Base-by-base conservation (phyloP, 1,140 invertebrate species). In the Vanessa atalanta region DNA sequence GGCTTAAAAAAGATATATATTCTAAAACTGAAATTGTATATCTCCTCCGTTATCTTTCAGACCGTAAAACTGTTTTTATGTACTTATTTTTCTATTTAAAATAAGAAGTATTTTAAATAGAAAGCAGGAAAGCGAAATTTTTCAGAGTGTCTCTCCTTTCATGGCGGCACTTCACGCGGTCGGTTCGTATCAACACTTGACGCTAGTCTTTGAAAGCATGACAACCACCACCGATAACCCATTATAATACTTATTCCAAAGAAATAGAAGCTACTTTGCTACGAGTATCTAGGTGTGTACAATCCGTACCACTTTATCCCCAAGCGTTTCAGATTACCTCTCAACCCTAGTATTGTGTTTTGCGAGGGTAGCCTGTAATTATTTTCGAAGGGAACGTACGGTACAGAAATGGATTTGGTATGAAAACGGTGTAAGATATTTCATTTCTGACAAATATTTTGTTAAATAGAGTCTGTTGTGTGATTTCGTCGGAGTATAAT, bases 291-390 rank as follows among this genome's bases (percentile, higher is more conserved):
- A 23, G 16, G n/a, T 31, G 26, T 67, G 50, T n/a, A 60, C 15
- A 13, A 23, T 69, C 31, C 9, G 16, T 16, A 67, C 16, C 65
- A 53, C 31, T 55, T 68, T 9, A 47, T 47, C 51, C 37, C 37
- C 67, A 63, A 70, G 37, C 53, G 72, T 74, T 68, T 72, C 65
- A 53, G 60, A 61, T 61, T 61, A 66, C 65, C 65, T 37, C 70
- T 70, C 57, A 43, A 57, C 65, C 72, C 65, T 47, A 16, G 23
- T 65, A 72, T 73, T 73, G 71, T 68, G 31, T 75, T 70, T 66
- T 57, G 51, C 65, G 63, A 72, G 74, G 74, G 74, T 76, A 76
- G 69, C 14, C 55, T 71, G 74, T 76, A 76, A 76, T 76, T 76
- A 76, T 61, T 76, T 76, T 72, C 53, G 65, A 64, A 68, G 69